Evolutionary conservation across 1,140 invertebrate genomes (phyloP).

Genomic region (Bombus soroeensis): DNA sequence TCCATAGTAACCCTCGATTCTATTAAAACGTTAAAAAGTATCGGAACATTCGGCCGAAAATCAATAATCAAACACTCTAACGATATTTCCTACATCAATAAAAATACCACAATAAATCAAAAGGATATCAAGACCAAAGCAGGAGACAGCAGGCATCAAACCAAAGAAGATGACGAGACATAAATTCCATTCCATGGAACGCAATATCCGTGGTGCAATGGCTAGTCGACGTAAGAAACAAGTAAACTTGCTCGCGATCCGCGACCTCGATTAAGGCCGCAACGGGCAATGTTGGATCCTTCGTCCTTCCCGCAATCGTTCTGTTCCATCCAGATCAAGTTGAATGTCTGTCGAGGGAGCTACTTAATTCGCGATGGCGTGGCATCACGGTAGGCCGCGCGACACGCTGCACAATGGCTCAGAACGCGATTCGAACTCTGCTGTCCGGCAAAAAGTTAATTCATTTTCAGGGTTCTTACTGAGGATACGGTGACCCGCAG

Average conservation of each 20-base stretch:
- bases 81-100: neutral
- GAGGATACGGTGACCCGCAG: constrained; percentile 68
- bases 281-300: neutral
- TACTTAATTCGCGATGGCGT: constrained; percentile 59
- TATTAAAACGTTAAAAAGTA: neutral
- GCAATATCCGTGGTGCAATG: neutral
- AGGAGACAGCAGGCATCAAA: neutral
- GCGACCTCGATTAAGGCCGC: constrained; percentile 46
- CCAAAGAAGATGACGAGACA: neutral
- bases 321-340: constrained; percentile 41
- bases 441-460: constrained; percentile 77
- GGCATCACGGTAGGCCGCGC: neutral
- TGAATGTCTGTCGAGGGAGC: constrained; percentile 41
- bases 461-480: constrained; percentile 79
- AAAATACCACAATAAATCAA: neutral
- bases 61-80: neutral
- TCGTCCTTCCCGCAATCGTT: constrained; percentile 30
- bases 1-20: too few species aligned
- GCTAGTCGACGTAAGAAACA: neutral
- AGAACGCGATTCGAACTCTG: constrained; percentile 69
- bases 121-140: neutral
- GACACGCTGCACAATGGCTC: constrained; percentile 30
- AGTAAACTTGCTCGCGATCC: neutral
- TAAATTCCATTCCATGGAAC: neutral
- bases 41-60: neutral